Evolutionary conservation across 2,888 invertebrate species (phyloP).

Genomic region (Oscheius sp.): DNA sequence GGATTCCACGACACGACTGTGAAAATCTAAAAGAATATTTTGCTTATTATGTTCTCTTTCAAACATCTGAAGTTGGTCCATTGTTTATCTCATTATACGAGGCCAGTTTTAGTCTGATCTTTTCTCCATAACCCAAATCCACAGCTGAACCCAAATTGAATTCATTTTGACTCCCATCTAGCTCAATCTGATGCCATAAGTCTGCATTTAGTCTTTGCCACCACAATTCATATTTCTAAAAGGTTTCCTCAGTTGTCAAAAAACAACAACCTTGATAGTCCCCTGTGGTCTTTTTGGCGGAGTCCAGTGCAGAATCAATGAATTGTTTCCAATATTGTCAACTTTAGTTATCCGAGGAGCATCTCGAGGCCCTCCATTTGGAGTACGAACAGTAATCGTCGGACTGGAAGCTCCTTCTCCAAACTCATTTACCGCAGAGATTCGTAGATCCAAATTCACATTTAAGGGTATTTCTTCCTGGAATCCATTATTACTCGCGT

Average conservation of each 20-base stretch:
- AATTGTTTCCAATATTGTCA: background rate
- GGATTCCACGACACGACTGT: slow-evolving; percentile 7
- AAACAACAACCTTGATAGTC: background rate
- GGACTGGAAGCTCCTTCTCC: slow-evolving; percentile 47
- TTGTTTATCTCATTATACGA: slow-evolving; percentile 39
- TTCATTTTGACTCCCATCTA: background rate
- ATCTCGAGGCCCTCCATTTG: slow-evolving; percentile 36
- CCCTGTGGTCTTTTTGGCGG: slow-evolving; percentile 18
- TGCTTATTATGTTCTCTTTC: background rate
- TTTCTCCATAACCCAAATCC: slow-evolving; percentile 27
- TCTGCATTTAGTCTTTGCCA: background rate
- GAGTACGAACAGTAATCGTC: slow-evolving; percentile 41
- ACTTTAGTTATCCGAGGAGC: background rate
- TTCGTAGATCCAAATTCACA: slow-evolving; percentile 41
- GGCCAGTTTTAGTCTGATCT: slow-evolving; percentile 40
- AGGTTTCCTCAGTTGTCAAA: background rate
- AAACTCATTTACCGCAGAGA: slow-evolving; percentile 47
- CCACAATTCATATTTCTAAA: slow-evolving; percentile 19
- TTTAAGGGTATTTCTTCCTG: slow-evolving; percentile 43
- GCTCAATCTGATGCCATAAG: background rate
- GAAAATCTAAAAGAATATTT: background rate
- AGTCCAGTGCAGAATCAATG: slow-evolving; percentile 15
- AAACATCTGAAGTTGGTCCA: slow-evolving; percentile 30
- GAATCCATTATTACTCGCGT: no score
- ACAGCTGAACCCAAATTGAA: background rate